Evolutionary conservation across 2,888 invertebrate species (phyloP).

Genomic region (Noctua janthe): DNA sequence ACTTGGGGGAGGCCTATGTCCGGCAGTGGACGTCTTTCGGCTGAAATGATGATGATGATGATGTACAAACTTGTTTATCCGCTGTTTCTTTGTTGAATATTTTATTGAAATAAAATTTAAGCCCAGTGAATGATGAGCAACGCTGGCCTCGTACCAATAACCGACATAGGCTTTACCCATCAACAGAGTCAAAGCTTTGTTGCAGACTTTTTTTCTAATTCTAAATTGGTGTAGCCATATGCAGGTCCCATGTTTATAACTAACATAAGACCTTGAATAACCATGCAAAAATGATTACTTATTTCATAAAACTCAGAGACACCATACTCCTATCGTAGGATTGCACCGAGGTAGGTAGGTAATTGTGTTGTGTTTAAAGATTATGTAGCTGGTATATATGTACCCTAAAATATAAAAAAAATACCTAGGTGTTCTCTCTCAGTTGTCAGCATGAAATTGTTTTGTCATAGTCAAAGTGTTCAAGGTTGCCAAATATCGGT

Average conservation of each 20-base stretch:
- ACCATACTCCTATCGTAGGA: not conserved
- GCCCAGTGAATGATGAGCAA: not conserved
- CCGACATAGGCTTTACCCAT: not conserved
- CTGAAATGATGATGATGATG: too few species aligned
- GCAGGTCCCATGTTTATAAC: not conserved
- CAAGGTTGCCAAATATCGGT: conserved; percentile 70
- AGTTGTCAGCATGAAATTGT: conserved; percentile 32
- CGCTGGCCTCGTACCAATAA: not conserved
- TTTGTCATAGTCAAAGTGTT: conserved; percentile 66
- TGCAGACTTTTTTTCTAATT: not conserved
- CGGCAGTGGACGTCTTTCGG: too few species aligned
- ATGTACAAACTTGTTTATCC: not conserved
- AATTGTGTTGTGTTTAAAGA: too few species aligned
- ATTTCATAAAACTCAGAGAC: not conserved
- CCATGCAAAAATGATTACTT: conserved; percentile 12
- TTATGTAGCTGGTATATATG: not conserved
- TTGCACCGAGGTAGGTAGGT: not conserved
- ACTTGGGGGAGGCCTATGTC: too few species aligned
- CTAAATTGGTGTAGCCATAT: not conserved
- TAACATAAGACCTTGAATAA: not conserved
- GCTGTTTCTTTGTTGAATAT: not conserved
- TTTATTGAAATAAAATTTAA: not conserved
- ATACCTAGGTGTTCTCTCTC: conserved; percentile 12
- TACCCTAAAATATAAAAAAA: not conserved
- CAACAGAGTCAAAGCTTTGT: not conserved